These are phyloP conservation scores for Synanceia verrucosa DNA, from an alignment of 2,797 vertebrate genomes.

Conservation along the genomic window DNA sequence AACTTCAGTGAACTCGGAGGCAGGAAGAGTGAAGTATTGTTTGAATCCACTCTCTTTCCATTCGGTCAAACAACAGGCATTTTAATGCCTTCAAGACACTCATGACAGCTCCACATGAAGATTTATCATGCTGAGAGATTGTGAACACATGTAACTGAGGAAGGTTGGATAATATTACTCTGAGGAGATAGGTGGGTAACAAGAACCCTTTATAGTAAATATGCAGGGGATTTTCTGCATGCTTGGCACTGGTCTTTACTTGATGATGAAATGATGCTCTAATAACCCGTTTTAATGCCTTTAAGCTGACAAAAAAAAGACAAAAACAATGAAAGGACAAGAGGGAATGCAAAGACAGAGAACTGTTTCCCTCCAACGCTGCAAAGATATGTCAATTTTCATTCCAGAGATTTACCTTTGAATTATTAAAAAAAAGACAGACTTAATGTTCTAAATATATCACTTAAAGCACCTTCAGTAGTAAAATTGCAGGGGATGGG, in stretches of 20 bases:
- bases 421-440: background rate
- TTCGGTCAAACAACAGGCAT: slow-evolving; percentile 77
- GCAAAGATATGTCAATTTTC: background rate
- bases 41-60: slow-evolving; percentile 73
- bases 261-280: slow-evolving; percentile 11
- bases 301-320: background rate
- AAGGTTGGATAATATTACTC: slow-evolving; percentile 60
- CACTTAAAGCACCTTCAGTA: slow-evolving; percentile 37
- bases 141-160: slow-evolving; percentile 68
- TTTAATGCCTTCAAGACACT: slow-evolving; percentile 73
- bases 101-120: slow-evolving; percentile 55
- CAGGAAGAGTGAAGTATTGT: slow-evolving; percentile 71
- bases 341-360: background rate
- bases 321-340: background rate
- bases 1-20: slow-evolving; percentile 69
- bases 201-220: slow-evolving; percentile 48
- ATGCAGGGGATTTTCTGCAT: slow-evolving; percentile 49
- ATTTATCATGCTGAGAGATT: slow-evolving; percentile 67
- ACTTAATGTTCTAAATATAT: background rate
- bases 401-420: background rate
- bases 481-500: slow-evolving; percentile 37
- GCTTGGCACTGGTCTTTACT: slow-evolving; percentile 6
- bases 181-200: slow-evolving; percentile 61
- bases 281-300: background rate
- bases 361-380: background rate